Evolutionary conservation across 2,797 vertebrate genomes (phyloP).

Genomic region (Syncerus caffer): DNA sequence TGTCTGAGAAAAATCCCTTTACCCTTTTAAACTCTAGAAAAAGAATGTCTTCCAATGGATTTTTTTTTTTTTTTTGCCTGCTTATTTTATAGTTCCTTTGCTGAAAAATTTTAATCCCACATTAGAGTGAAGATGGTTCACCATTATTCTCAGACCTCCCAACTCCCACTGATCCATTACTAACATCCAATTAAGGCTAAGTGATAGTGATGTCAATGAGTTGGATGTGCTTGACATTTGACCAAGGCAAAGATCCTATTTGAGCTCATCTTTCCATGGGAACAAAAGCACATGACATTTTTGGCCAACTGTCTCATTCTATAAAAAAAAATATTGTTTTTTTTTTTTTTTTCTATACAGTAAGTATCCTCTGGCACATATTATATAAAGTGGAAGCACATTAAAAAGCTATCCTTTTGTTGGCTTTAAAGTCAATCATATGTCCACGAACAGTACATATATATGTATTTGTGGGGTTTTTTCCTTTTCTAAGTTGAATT

Average conservation of each 20-base stretch:
- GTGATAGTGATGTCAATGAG: not conserved
- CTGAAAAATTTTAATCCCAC: not conserved
- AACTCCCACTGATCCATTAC: not conserved
- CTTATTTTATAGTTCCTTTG: not conserved
- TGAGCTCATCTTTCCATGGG: not conserved
- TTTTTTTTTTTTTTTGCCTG: not conserved
- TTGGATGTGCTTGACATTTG: not conserved
- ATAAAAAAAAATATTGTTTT: not conserved
- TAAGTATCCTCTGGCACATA: not conserved
- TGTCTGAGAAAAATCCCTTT: not conserved
- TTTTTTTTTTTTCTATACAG: not conserved
- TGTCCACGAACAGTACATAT: not conserved
- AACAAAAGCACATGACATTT: not conserved
- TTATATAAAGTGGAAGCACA: not conserved
- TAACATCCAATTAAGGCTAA: not conserved
- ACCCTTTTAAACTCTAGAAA: not conserved
- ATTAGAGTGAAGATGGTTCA: not conserved
- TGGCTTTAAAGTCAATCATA: not conserved
- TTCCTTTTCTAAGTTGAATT: not conserved
- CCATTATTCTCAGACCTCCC: not conserved
- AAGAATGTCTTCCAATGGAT: not conserved
- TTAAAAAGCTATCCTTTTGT: not conserved
- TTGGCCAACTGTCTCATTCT: not conserved
- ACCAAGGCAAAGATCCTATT: not conserved
- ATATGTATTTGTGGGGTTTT: not conserved